A percentile compares a stretch with the other conserved stretches of the same genome.
Conservation (phyloP, 2,113 vertebrate species). For the Hoplias malabaricus region DNA sequence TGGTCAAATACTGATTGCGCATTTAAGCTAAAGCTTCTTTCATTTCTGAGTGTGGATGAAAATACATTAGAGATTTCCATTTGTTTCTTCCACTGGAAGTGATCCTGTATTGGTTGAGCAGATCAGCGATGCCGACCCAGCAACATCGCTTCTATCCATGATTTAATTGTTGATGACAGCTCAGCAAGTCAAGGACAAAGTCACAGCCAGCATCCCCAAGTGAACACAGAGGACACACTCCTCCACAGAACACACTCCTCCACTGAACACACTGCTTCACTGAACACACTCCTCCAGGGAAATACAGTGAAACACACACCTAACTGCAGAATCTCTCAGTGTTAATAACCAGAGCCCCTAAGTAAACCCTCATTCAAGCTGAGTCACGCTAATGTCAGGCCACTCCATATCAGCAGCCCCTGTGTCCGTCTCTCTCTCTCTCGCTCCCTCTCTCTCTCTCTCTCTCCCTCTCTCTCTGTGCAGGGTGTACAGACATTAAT, state of each 20-base stretch:
- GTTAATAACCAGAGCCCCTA: neutral
- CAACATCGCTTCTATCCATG: neutral
- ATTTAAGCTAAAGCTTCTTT: no score
- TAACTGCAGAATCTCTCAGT: neutral
- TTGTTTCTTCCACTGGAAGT: neutral
- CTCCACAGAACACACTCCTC: neutral
- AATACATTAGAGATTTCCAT: no score
- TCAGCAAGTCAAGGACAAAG: constrained; percentile 21
- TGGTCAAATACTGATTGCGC: no score
- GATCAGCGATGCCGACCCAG: neutral
- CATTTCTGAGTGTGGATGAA: no score
- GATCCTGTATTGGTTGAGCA: neutral
- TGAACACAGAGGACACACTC: neutral
- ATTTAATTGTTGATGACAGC: constrained; percentile 13
- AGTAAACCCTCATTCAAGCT: neutral
- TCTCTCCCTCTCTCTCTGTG: neutral
- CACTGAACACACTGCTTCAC: neutral
- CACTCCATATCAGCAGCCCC: neutral
- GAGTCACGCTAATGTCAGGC: constrained; percentile 14
- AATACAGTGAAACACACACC: neutral
- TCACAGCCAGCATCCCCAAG: neutral
- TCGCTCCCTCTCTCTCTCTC: neutral
- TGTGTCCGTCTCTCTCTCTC: constrained; percentile 5
- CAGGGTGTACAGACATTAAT: neutral
- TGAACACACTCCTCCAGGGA: neutral